Conservation (phyloP, 1,140 invertebrate genomes). For the Aculops lycopersici region DNA sequence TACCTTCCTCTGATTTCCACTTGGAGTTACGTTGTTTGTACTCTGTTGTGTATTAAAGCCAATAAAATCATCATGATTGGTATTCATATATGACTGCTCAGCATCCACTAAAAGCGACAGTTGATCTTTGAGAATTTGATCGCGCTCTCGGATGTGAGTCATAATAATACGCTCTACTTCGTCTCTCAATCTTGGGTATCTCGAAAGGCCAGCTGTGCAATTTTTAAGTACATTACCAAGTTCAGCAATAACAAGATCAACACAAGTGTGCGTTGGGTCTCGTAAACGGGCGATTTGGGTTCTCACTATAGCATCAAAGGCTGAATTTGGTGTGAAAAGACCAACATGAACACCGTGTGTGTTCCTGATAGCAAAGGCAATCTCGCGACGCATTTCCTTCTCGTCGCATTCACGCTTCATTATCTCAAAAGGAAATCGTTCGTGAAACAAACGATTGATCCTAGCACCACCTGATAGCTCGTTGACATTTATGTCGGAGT, state of each 20-base stretch:
- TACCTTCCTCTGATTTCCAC: conserved; percentile 34
- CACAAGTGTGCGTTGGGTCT: conserved; percentile 84
- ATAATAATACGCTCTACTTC: conserved; percentile 91
- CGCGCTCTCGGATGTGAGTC: conserved; percentile 56
- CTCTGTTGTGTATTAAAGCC: conserved; percentile 93
- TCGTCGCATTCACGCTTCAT: conserved; percentile 96
- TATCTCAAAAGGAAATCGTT: conserved; percentile 94
- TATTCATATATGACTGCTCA: conserved; percentile 98
- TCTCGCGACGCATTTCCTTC: conserved; percentile 79
- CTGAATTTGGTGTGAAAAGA: conserved; percentile 4
- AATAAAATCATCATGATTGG: conserved; percentile 99
- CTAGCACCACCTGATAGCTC: conserved; percentile 92
- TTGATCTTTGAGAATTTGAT: conserved; percentile 81
- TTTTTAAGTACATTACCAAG: conserved; percentile 67
- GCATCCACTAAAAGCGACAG: conserved; percentile 53
- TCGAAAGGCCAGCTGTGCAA: conserved; percentile 73
- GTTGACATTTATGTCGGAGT: conserved; percentile 67
- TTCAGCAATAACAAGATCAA: conserved; percentile 69
- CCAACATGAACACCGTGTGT: conserved; percentile 50
- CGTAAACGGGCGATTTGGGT: conserved; percentile 19
- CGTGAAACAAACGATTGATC: conserved; percentile 93
- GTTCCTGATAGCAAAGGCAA: conserved; percentile 91
- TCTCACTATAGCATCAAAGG: conserved; percentile 7
- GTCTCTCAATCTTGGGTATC: conserved; percentile 80
- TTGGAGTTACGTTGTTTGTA: conserved; percentile 48